These are phyloP conservation scores for Drosophila ambigua DNA, from an alignment of 1,140 invertebrate genomes.

Conservation along the genomic window DNA sequence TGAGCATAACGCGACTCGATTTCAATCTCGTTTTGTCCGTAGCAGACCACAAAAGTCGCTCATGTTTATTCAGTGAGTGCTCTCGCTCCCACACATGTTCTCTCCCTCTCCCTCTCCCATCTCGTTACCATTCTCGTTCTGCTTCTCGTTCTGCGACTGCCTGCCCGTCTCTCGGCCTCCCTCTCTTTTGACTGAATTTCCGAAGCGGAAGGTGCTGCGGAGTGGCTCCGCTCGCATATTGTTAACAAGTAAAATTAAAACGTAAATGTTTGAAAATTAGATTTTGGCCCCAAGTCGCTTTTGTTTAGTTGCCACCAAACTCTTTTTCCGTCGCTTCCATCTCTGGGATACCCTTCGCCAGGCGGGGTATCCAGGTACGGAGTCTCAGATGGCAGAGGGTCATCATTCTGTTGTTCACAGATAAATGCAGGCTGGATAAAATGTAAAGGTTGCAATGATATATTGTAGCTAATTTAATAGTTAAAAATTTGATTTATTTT, in stretches of 20 bases:
- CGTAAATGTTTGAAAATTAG: constrained; percentile 83
- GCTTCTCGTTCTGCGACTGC: neutral
- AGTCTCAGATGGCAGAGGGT: too few species aligned
- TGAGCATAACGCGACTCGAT: constrained; percentile 59
- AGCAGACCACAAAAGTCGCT: constrained; percentile 47
- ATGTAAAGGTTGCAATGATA: too few species aligned
- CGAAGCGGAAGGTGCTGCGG: neutral
- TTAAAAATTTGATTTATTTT: too few species aligned
- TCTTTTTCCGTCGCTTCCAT: neutral
- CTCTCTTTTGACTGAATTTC: neutral
- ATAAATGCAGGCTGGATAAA: too few species aligned
- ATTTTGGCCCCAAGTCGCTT: constrained; percentile 68
- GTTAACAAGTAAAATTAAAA: constrained; percentile 81
- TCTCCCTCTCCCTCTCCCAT: neutral
- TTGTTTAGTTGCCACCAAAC: constrained; percentile 55
- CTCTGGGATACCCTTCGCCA: too few species aligned
- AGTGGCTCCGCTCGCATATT: constrained; percentile 52
- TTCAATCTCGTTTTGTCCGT: constrained; percentile 50
- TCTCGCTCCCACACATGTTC: neutral
- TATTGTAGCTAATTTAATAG: too few species aligned
- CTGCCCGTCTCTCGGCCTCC: neutral
- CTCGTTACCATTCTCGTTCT: neutral
- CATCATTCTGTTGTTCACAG: too few species aligned
- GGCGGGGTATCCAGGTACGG: too few species aligned
- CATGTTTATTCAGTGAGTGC: constrained; percentile 64